These are phyloP conservation scores for Plebejus anna DNA, from an alignment of 2,888 invertebrate species.

Conservation along the genomic window DNA sequence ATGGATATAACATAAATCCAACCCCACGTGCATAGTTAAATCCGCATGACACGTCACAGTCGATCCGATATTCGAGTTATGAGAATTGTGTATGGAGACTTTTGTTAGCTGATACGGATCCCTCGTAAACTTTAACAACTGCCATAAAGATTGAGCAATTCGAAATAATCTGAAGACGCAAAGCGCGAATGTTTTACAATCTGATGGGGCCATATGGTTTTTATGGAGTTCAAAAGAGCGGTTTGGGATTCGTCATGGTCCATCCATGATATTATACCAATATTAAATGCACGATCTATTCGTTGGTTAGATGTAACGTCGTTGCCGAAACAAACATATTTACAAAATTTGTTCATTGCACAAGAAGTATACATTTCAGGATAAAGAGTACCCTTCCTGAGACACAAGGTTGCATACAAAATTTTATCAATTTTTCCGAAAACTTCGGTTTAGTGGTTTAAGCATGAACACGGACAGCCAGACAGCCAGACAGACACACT, in stretches of 20 bases:
- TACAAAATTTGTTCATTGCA: too few relatives aligned
- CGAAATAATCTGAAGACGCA: constrained; percentile 8
- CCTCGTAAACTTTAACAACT: constrained; percentile 8
- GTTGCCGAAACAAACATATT: too few relatives aligned
- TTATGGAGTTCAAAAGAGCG: constrained; percentile 4
- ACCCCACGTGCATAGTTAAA: too few relatives aligned
- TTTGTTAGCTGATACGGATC: not conserved
- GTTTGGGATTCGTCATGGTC: not conserved
- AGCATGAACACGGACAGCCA: too few relatives aligned
- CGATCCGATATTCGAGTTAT: not conserved
- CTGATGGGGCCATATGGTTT: constrained; percentile 4
- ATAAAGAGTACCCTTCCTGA: too few relatives aligned
- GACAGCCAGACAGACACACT: too few relatives aligned
- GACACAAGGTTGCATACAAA: too few relatives aligned
- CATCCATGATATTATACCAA: not conserved
- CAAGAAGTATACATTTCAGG: too few relatives aligned
- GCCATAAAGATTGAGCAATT: not conserved
- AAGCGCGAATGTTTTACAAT: constrained; percentile 10
- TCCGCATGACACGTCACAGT: not conserved
- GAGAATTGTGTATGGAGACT: not conserved
- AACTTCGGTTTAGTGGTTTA: too few relatives aligned
- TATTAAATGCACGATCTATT: not conserved
- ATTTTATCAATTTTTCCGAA: too few relatives aligned
- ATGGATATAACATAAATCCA: too few relatives aligned
- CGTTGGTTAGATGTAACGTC: too few relatives aligned